phyloP scores from a whole-genome alignment of 2,888 invertebrate species.

The Drosophila affinis region DNA sequence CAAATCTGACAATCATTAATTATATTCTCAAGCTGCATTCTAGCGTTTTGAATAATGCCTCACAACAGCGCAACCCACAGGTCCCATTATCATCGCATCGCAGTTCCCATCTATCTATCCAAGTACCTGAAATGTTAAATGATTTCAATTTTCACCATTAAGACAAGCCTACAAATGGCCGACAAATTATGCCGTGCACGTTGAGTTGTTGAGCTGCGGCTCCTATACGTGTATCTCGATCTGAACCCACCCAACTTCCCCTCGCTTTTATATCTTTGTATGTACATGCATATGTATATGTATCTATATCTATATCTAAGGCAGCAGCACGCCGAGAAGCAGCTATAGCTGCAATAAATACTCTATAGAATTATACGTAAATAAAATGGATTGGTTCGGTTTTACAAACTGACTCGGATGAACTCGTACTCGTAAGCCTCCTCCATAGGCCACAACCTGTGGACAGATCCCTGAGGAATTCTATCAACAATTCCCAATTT shows the following conservation, averaged over 20 bases:
- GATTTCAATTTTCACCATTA: constrained; percentile 74
- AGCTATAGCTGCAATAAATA: constrained; percentile 12
- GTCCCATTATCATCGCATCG: not conserved
- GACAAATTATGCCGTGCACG: constrained; percentile 72
- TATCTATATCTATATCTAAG: constrained; percentile 34
- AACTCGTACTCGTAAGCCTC: not conserved
- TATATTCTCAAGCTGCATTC: constrained; percentile 58
- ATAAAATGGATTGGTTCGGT: not conserved
- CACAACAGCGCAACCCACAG: not conserved
- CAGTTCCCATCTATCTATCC: constrained; percentile 1
- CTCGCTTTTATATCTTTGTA: constrained; percentile 37
- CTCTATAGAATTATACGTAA: constrained; percentile 2
- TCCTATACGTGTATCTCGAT: constrained; percentile 20
- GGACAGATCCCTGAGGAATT: not conserved
- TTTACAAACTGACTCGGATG: constrained; percentile 8
- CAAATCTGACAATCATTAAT: constrained; percentile 64
- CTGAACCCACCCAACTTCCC: not conserved
- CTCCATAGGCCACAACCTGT: not conserved
- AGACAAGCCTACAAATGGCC: constrained; percentile 76
- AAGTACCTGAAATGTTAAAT: constrained; percentile 71
- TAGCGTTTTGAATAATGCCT: constrained; percentile 47
- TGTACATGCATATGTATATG: constrained; percentile 9
- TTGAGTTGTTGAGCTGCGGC: constrained; percentile 52
- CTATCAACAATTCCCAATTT: not conserved
- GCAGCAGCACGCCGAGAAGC: constrained; percentile 14